Conservation (phyloP, 1,140 invertebrate genomes). For the Drosophila lini region DNA sequence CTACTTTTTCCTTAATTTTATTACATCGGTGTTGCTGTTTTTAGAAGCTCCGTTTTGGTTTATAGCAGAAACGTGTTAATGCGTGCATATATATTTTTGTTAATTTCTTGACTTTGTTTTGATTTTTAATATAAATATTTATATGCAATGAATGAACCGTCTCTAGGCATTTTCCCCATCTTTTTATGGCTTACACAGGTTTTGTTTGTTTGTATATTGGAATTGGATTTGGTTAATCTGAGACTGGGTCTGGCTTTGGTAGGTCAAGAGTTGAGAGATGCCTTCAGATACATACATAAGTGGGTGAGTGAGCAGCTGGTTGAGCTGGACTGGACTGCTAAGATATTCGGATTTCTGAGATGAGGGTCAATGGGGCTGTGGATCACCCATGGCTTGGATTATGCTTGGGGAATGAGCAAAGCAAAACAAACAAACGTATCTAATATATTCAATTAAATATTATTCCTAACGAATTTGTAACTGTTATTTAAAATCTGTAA, state of each 20-base stretch:
- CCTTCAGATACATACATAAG: not conserved
- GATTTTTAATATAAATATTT: conserved; percentile 43
- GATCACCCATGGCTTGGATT: not conserved
- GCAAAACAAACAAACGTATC: not conserved
- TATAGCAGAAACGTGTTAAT: conserved; percentile 55
- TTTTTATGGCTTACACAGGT: conserved; percentile 36
- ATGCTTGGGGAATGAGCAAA: not conserved
- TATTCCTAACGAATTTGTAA: not conserved
- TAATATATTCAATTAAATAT: not conserved
- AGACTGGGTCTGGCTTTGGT: conserved; percentile 8
- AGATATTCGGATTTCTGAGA: conserved; percentile 14
- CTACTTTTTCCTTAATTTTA: conserved; percentile 18
- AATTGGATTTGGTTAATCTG: conserved; percentile 16
- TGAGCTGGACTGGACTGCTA: conserved; percentile 1
- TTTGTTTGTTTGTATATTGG: conserved; percentile 15
- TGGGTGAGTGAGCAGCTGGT: conserved; percentile 3
- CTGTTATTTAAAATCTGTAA: not conserved
- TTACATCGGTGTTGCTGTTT: conserved; percentile 1
- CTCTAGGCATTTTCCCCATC: conserved; percentile 4
- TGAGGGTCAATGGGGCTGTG: conserved; percentile 5
- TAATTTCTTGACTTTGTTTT: conserved; percentile 27
- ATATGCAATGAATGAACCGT: conserved; percentile 25
- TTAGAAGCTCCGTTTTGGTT: conserved; percentile 8
- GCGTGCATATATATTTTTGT: conserved; percentile 34
- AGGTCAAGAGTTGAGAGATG: conserved; percentile 34